Base-by-base conservation (phyloP, 2,888 invertebrate genomes). In the Elegia similella region DNA sequence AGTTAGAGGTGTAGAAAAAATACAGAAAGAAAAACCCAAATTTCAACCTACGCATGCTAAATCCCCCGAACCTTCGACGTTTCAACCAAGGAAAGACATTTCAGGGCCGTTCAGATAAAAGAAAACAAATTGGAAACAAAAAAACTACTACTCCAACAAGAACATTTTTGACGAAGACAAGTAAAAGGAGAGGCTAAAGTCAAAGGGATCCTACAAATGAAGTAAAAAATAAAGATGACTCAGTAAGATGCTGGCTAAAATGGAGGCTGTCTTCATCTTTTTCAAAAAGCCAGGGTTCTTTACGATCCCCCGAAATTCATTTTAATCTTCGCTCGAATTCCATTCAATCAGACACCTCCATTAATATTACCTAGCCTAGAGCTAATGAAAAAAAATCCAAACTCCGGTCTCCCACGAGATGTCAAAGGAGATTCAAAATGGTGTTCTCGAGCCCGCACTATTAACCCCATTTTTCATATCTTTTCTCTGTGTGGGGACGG, bases 1-100 rank as follows among this genome's bases (percentile, higher is more conserved):
- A n/a, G n/a, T n/a, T n/a, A n/a, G n/a, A n/a, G 16, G 32, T 59
- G 13, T 43, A 38, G 38, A 38, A 38, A 38, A 38, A n/a, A 12
- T 38, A 10, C 38, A 38, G 38, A 38, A 38, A 10, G 38, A 38
- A 38, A 38, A 38, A n/a, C 38, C 38, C n/a, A 38, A 38, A 38
- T n/a, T n/a, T 38, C 38, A 38, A 10, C 12, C 38, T 12, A 10
- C 10, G 7, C 38, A n/a, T 10, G 10, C n/a, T 6, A 38, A 38
- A n/a, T 38, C 38, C n/a, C 38, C 38, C n/a, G 38, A 2, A 10
- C 38, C 38, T 38, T 38, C 38, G n/a, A 38, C 38, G 38, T n/a
- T 38, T n/a, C 10, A 6, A 38, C 38, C 12, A 38, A n/a, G 10
- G n/a, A 8, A 38, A 38, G 38, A 12, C 10, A 3, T 38, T 38